Base-by-base conservation (phyloP, 2,888 invertebrate species). In the Drosophila sordidula region DNA sequence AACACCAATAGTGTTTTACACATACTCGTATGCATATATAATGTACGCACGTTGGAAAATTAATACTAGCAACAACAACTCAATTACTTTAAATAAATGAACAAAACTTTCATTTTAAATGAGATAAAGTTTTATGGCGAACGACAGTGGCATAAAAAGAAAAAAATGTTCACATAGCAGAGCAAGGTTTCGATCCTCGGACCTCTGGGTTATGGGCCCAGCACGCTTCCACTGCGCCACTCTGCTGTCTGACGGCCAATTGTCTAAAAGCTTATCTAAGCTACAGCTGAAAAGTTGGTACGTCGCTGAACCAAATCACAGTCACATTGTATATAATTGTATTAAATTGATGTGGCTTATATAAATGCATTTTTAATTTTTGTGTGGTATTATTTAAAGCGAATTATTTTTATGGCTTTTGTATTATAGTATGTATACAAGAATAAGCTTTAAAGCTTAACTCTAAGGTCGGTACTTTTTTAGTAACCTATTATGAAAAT, bases 11-110 rank as follows among this genome's bases (percentile, higher is more conserved):
- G 51, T 39, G 59, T 34, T 52, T 49, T 16, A 49, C 22, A 32
- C n/a, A 66, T 22, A 55, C 34, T 26, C 18, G 18, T 4, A 32
- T 3, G 49, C 6, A 67, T 5, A 54, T 6, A 67, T 14, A 14
- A 11, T 42, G 34, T 0, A 22, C 22, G 47, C 14, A 22, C 22
- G 26, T 36, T 18, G 47, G n/a, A 16, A 42, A 75, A 80, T 77
- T 73, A 80, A 84, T 80, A 77, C 62, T 62, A 66, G 22, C 51
- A 72, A 75, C 69, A 73, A 78, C 86, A 90, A 75, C 76, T 83
- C 77, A 80, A 87, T 90, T 85, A 87, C 77, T 79, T 82, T 67
- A 73, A 82, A 82, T 81, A 83, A 76, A 85, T 62, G 64, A 65
- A 51, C 62, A 61, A 67, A 66, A 51, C 51, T 69, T 57, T 49